Base-by-base conservation (phyloP, 2,797 vertebrate species). In the Antrozous pallidus region DNA sequence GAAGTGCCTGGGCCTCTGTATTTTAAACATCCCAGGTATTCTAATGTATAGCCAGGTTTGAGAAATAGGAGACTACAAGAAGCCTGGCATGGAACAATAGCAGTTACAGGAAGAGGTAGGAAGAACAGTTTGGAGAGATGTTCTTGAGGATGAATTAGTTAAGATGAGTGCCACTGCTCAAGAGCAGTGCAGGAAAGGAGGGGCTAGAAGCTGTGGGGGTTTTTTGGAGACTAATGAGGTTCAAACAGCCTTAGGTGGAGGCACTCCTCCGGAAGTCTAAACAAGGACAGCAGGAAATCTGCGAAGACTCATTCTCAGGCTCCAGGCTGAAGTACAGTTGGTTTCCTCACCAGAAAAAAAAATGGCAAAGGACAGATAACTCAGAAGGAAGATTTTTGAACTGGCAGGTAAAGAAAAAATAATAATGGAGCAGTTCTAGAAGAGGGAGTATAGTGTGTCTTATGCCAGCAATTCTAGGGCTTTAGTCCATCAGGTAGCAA, bases 361-460 rank as follows among this genome's bases (percentile, higher is more conserved):
- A 82, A 33, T 31, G 40, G 54, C 51, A 22, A 49, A 88, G 73
- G 70, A 69, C 36, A 77, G 49, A 61, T 77, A 77, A 91, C 49
- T 92, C 83, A 83, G 61, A 79, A 92, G 63, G 69, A 83, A 93
- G 28, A 63, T 51, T 73, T 93, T 86, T 82, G 73, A 95, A 56
- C 36, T 85, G 28, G 18, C 77, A 61, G 80, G 90, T 97, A 95
- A 91, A 91, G 84, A 56, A 78, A 80, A 91, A 71, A n/a, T 49
- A 85, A 54, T 69, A 92, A 80, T 69, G 9, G 49, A 31, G 17
- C 13, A 24, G 6, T 36, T 22, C 63, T 56, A 86, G 67, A 81
- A 80, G 17, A 54, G 54, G 16, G 28, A 49, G 28, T 36, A 0
- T 31, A 31, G 12, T 61, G 26, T 49, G 5, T 33, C 22, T 61